Conservation (phyloP, 2,113 vertebrate species). For the Odontesthes bonariensis region DNA sequence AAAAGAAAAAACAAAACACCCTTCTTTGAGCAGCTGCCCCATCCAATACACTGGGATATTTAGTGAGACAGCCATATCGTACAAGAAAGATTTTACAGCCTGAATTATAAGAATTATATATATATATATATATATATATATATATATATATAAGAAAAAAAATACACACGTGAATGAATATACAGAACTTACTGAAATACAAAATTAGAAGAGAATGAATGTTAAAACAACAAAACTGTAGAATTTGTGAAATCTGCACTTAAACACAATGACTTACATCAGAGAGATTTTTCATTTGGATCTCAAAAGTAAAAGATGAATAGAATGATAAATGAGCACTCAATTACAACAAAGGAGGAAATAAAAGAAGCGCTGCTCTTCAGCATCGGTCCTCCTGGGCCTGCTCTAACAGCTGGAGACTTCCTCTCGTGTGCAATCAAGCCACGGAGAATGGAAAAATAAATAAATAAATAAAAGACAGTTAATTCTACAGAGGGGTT, state of each 20-base stretch:
- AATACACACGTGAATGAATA: conserved; percentile 44
- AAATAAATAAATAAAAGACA: conserved; percentile 36
- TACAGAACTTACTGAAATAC: conserved; percentile 36
- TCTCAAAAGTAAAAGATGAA: conserved; percentile 46
- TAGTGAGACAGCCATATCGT: conserved; percentile 37
- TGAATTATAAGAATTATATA: too few species aligned
- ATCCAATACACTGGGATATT: conserved; percentile 40
- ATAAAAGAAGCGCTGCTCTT: conserved; percentile 38
- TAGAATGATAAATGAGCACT: conserved; percentile 57
- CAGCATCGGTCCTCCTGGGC: conserved; percentile 31
- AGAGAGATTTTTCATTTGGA: conserved; percentile 33
- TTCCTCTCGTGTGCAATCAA: conserved; percentile 60
- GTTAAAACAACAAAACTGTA: conserved; percentile 46
- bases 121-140: background rate
- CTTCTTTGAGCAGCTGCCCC: conserved; percentile 40
- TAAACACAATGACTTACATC: conserved; percentile 47
- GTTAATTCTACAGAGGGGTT: conserved; percentile 62
- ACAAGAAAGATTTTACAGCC: conserved; percentile 32
- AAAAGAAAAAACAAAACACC: conserved; percentile 14
- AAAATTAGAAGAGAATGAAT: conserved; percentile 47
- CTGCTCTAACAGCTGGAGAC: conserved; percentile 56
- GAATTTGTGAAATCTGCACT: conserved; percentile 49
- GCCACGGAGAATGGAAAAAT: conserved; percentile 32
- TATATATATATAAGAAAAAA: conserved; percentile 19
- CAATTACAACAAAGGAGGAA: conserved; percentile 53